These are phyloP conservation scores for Plecotus auritus DNA, from an alignment of 2,113 vertebrate species.

Conservation along the genomic window DNA sequence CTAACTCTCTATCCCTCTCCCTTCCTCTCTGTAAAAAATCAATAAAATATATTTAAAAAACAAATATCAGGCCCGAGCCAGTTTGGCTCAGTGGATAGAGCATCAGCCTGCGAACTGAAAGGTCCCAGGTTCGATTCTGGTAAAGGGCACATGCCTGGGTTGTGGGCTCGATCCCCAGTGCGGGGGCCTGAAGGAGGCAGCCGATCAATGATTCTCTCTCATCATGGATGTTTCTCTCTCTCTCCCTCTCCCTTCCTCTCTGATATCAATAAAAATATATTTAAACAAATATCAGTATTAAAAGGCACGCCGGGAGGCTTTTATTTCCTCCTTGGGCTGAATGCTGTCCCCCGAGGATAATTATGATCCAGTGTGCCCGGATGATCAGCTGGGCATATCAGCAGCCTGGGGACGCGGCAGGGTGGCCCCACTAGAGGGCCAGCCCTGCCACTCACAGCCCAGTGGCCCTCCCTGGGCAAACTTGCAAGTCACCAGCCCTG, in stretches of 20 bases:
- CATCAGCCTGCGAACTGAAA: too few species aligned
- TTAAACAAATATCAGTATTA: not conserved
- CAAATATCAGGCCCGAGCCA: too few species aligned
- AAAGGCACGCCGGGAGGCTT: not conserved
- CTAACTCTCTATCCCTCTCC: not conserved
- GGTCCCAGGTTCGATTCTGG: too few species aligned
- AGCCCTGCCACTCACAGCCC: not conserved
- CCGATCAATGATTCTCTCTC: too few species aligned
- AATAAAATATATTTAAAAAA: not conserved
- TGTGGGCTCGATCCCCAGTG: too few species aligned
- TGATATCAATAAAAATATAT: not conserved
- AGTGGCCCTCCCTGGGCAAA: not conserved
- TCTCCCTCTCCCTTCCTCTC: not conserved
- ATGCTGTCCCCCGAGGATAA: not conserved
- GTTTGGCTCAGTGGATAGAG: too few species aligned
- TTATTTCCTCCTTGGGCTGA: not conserved
- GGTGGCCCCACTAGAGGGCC: not conserved
- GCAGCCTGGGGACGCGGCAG: not conserved
- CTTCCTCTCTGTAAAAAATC: not conserved
- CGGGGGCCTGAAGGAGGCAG: too few species aligned
- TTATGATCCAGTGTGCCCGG: accelerated
- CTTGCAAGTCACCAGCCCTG: not conserved
- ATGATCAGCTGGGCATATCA: not conserved
- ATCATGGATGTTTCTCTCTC: not conserved
- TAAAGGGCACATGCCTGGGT: too few species aligned